Percentiles rank a stretch among this genome's conserved stretches.
Evolutionary conservation across 2,888 invertebrate genomes (phyloP).

Genomic region (Melanargia galathea): DNA sequence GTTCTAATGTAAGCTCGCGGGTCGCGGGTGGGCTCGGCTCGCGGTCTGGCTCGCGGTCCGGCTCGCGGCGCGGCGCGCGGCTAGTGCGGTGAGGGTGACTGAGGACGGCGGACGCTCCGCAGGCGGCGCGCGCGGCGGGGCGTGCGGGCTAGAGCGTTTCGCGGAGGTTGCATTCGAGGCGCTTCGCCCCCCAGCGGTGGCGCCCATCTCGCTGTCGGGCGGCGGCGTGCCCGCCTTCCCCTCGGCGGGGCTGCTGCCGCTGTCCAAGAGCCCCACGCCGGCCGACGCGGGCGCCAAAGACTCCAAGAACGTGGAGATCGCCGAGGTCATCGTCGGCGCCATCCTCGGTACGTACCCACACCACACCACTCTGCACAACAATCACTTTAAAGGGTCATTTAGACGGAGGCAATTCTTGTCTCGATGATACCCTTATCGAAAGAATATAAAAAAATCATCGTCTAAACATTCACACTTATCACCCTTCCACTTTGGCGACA

Average conservation of each 20-base stretch:
- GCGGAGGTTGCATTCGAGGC: constrained; percentile 89
- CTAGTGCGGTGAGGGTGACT: constrained; percentile 12
- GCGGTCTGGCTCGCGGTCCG: constrained; percentile 36
- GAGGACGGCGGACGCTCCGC: constrained; percentile 70
- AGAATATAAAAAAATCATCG: no score
- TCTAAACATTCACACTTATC: no score
- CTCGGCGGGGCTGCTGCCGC: constrained; percentile 87
- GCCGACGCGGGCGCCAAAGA: constrained; percentile 90
- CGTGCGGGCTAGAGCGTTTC: constrained; percentile 85
- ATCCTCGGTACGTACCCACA: constrained; percentile 88
- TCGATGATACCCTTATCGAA: no score
- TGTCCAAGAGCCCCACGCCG: constrained; percentile 91
- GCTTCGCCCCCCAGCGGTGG: constrained; percentile 85
- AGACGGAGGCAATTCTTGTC: no score
- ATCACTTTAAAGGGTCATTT: not conserved
- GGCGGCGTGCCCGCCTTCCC: constrained; percentile 82
- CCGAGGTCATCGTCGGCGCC: constrained; percentile 98
- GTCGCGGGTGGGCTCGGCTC: constrained; percentile 36
- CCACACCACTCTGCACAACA: not conserved
- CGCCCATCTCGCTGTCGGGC: constrained; percentile 93
- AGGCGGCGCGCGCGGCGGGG: constrained; percentile 80
- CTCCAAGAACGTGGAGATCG: constrained; percentile 96
- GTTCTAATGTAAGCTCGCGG: constrained; percentile 64
- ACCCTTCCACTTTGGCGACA: no score
- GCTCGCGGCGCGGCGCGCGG: constrained; percentile 37